A percentile compares a stretch with the other conserved stretches of the same genome.
Evolutionary conservation across 2,113 vertebrate genomes (phyloP).

Genomic region (Picathartes gymnocephalus): DNA sequence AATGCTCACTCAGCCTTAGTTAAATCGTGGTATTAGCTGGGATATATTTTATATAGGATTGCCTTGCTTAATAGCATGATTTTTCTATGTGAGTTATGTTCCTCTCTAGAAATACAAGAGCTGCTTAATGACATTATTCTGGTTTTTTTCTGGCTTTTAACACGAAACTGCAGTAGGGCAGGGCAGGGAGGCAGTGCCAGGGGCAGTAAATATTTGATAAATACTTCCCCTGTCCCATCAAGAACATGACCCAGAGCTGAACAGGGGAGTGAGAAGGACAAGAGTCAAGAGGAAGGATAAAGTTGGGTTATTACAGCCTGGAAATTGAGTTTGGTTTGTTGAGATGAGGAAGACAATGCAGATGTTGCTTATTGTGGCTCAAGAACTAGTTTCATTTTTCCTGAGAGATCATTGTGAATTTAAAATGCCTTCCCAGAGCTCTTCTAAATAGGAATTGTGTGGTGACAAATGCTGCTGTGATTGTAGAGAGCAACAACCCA

Average conservation of each 20-base stretch:
- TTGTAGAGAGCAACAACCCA: neutral
- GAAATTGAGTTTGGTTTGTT: neutral
- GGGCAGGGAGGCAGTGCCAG: neutral
- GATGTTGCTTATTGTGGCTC: neutral
- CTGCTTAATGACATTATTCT: neutral
- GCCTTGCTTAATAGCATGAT: neutral
- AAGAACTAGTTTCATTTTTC: neutral
- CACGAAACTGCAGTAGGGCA: neutral
- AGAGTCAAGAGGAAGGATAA: neutral
- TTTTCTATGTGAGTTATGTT: neutral
- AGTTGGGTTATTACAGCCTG: neutral
- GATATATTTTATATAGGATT: fast-evolving
- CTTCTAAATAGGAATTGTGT: neutral
- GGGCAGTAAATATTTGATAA: neutral
- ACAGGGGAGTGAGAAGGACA: neutral
- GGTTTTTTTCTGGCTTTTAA: neutral
- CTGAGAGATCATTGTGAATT: neutral
- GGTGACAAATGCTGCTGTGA: neutral
- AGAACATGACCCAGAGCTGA: neutral
- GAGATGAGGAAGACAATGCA: neutral
- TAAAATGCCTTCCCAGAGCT: neutral
- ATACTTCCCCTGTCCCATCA: neutral
- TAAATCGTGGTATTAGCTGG: fast-evolving
- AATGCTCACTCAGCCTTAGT: fast-evolving
- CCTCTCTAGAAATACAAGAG: neutral